Percentiles rank a stretch among this genome's conserved stretches.
Conservation (phyloP, 1,140 invertebrate genomes). For the Apis florea region DNA sequence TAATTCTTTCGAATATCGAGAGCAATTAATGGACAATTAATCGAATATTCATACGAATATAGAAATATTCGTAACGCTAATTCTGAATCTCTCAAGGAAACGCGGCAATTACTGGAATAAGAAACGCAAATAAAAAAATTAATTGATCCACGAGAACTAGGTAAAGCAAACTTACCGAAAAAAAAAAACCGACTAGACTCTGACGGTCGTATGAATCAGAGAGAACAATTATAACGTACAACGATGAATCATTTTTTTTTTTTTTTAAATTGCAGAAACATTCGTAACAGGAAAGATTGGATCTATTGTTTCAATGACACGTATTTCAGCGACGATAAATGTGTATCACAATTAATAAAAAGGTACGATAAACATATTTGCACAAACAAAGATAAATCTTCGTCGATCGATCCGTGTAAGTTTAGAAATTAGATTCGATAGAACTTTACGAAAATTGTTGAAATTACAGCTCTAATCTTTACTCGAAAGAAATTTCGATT, state of each 20-base stretch:
- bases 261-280: not conserved
- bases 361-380: not conserved
- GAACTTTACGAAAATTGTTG: not conserved
- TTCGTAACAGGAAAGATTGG: conserved; percentile 18
- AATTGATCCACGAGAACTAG: conserved; percentile 14
- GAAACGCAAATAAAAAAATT: conserved; percentile 8
- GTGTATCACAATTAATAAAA: not conserved
- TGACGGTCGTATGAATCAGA: conserved; percentile 16
- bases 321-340: not conserved
- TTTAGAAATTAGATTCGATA: not conserved
- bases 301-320: conserved; percentile 6
- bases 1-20: not conserved
- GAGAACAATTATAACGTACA: conserved; percentile 11
- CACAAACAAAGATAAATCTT: not conserved
- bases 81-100: conserved; percentile 20
- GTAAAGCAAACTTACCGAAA: not conserved
- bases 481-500: not conserved
- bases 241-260: conserved; percentile 24
- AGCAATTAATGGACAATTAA: not conserved
- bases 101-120: not conserved
- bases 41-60: not conserved
- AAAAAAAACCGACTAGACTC: not conserved
- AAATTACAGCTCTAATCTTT: not conserved
- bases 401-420: not conserved
- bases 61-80: not conserved